A percentile compares a stretch with the other conserved stretches of the same genome.
These are phyloP conservation scores for Dufourea novaeangliae DNA, from an alignment of 1,140 invertebrate species.

Conservation along the genomic window DNA sequence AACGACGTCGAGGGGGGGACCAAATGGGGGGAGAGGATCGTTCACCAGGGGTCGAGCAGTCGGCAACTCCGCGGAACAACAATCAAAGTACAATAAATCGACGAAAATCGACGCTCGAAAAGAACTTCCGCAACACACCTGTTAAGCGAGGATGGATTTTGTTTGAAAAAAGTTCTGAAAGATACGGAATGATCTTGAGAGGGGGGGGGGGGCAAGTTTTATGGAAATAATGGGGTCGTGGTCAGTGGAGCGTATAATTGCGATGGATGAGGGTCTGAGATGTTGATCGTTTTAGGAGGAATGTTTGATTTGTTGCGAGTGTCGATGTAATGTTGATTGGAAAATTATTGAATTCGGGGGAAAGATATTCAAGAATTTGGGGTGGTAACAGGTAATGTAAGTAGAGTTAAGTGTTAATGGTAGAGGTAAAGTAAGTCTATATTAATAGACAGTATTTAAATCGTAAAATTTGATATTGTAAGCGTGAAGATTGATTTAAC, in stretches of 20 bases:
- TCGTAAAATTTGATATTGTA: no score
- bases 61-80: slow-evolving; percentile 26
- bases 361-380: no score
- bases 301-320: no score
- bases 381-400: no score
- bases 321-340: no score
- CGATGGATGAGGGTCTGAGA: background rate
- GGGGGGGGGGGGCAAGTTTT: no score
- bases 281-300: no score
- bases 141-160: background rate
- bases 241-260: background rate
- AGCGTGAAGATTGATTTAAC: no score
- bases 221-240: background rate
- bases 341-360: no score
- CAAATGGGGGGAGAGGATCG: background rate
- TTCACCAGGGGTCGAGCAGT: background rate
- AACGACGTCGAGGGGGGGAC: background rate
- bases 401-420: no score
- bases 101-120: background rate
- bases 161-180: background rate
- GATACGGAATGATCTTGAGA: background rate
- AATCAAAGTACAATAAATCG: slow-evolving; percentile 51
- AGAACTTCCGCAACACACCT: slow-evolving; percentile 28
- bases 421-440: no score
- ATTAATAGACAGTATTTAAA: no score